Conservation (phyloP, 2,113 vertebrate species). For the Platycercus adscitus region DNA sequence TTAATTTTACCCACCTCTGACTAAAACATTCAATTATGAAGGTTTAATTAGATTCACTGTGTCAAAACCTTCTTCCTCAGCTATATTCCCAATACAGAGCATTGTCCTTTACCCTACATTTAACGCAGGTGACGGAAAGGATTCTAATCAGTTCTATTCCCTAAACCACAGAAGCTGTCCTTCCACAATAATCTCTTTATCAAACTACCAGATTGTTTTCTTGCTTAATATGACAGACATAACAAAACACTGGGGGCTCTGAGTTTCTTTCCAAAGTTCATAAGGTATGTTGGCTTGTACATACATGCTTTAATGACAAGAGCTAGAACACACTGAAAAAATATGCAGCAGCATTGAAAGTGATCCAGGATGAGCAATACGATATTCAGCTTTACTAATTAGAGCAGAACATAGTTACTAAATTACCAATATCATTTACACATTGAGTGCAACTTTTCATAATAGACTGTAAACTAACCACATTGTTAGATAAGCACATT, state of each 20-base stretch:
- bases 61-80: constrained; percentile 2
- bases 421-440: constrained; percentile 57
- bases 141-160: not conserved
- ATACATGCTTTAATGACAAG: constrained; percentile 26
- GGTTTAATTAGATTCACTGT: not conserved
- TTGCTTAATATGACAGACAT: constrained; percentile 18
- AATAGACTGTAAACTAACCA: constrained; percentile 49
- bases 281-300: constrained; percentile 33
- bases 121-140: not conserved
- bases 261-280: constrained; percentile 52
- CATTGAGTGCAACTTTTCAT: constrained; percentile 37
- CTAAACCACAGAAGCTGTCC: not conserved
- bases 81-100: not conserved
- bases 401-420: constrained; percentile 36
- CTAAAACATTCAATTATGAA: not conserved
- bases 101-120: not conserved
- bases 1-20: not conserved
- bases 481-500: constrained; percentile 27
- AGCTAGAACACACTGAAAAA: constrained; percentile 23
- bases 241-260: constrained; percentile 27
- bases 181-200: constrained; percentile 50
- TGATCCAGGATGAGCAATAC: constrained; percentile 54
- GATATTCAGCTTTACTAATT: constrained; percentile 50
- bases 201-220: constrained; percentile 37
- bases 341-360: constrained; percentile 38